These are phyloP conservation scores for Perdita meconis DNA, from an alignment of 2,888 invertebrate species.

Conservation along the genomic window DNA sequence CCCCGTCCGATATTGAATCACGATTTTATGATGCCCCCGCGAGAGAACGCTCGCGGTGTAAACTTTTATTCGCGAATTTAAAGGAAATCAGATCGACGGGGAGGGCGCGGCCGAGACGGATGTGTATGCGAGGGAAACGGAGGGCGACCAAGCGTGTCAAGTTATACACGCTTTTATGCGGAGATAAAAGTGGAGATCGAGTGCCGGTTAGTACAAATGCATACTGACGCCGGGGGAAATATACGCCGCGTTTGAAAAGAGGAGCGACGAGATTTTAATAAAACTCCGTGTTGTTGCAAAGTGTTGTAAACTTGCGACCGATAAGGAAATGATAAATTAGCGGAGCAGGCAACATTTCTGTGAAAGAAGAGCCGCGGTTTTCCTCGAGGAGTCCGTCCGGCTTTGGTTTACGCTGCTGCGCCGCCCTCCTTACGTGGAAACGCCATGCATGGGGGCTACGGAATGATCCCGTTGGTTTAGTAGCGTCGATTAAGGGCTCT, in stretches of 20 bases:
- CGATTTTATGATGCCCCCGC: constrained; percentile 60
- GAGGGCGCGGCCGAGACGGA: constrained; percentile 15
- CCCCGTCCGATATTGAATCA: constrained; percentile 57
- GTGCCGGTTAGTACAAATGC: constrained; percentile 54
- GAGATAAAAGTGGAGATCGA: constrained; percentile 62
- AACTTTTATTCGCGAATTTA: constrained; percentile 83
- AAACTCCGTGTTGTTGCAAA: background rate
- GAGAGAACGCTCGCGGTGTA: constrained; percentile 76
- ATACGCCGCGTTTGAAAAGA: constrained; percentile 15
- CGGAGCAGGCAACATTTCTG: background rate
- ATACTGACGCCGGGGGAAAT: constrained; percentile 27
- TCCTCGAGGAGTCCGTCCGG: background rate
- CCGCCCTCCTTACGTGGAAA: constrained; percentile 64
- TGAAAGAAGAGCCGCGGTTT: background rate
- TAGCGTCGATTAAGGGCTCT: constrained; percentile 80
- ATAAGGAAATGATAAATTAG: background rate
- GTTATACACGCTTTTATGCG: constrained; percentile 57
- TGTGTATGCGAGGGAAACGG: constrained; percentile 40
- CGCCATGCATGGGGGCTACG: constrained; percentile 45
- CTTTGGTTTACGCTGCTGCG: constrained; percentile 52
- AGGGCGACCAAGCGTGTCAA: constrained; percentile 46
- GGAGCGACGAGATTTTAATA: constrained; percentile 8
- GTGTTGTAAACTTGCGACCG: background rate
- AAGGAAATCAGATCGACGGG: constrained; percentile 76
- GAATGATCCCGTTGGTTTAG: constrained; percentile 73